Percentiles rank a stretch among this genome's conserved stretches.
Conservation (phyloP, 2,888 invertebrate genomes). For the Azorinus chamasolen region DNA sequence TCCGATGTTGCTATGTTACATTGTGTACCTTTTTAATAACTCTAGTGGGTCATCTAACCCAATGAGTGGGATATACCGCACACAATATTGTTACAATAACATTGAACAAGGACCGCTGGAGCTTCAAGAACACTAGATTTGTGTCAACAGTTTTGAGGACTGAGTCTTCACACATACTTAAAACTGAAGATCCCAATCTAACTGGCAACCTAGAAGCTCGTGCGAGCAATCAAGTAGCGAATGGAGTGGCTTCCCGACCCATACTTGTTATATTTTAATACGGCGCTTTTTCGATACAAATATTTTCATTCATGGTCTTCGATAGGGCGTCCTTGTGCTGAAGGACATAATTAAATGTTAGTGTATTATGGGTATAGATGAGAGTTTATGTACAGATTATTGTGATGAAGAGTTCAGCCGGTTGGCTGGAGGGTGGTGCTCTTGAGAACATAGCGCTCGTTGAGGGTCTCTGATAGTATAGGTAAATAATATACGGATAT, state of each 20-base stretch:
- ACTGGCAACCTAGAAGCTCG: constrained; percentile 31
- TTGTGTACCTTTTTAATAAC: too few relatives aligned
- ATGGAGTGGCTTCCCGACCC: constrained; percentile 33
- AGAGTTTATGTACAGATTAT: constrained; percentile 38
- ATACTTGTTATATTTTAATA: constrained; percentile 53
- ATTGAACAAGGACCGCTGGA: too few relatives aligned
- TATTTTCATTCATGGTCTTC: constrained; percentile 38
- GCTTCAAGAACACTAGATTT: constrained; percentile 46
- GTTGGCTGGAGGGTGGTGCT: constrained; percentile 16
- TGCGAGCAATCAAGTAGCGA: constrained; percentile 33
- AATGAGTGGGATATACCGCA: too few relatives aligned
- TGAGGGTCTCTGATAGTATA: constrained; percentile 17
- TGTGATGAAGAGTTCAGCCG: constrained; percentile 33
- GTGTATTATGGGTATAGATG: constrained; percentile 13
- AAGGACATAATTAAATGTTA: constrained; percentile 44
- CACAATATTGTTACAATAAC: too few relatives aligned
- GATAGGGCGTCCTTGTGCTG: constrained; percentile 48
- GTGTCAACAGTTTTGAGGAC: constrained; percentile 53
- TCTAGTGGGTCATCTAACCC: too few relatives aligned
- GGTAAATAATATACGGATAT: constrained; percentile 12
- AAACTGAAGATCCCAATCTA: constrained; percentile 46
- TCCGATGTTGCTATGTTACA: too few relatives aligned
- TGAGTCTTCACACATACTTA: constrained; percentile 61
- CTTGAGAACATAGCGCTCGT: constrained; percentile 42
- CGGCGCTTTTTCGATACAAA: constrained; percentile 48